Base-by-base conservation (phyloP, 2,888 invertebrate species). In the Sycophila texana region DNA sequence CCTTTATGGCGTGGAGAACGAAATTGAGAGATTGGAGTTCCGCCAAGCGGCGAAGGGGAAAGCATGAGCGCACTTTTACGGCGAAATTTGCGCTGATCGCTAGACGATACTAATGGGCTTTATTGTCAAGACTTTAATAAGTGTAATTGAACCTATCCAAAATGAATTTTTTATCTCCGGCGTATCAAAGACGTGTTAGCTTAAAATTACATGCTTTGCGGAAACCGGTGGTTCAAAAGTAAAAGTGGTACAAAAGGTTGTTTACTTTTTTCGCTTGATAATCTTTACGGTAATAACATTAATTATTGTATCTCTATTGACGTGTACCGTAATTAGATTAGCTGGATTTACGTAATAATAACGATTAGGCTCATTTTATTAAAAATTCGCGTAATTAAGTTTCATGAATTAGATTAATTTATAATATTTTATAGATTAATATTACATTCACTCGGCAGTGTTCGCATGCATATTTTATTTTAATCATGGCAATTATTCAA, bases 11-110 rank as follows among this genome's bases (percentile, higher is more conserved):
- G 68, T 16, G 12, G 67, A 70, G 68, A 39, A 51, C 53, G 55
- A 73, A 78, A 78, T 78, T 67, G 60, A 78, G 73, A 67, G 73
- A 78, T 78, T 67, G 51, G 18, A 71, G 76, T 77, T 77, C 71
- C 76, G 71, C 76, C 67, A 49, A 20, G 39, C 68, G 39, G 5
- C 53, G 16, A 61, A 13, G 72, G 61, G 72, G 72, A 72, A 74
- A 74, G 66, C 49, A 18, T 22, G 5, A 39, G 39, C 39, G 10
- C 39, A 39, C 39, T 39, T 39, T 39, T 39, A 51, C 53, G 55
- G 68, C 26, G 26, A 53, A 67, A 58, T 60, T 47, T 14, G 30
- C 49, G 26, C 26, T 61, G 49, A 49, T 58, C 60, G 49, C 47
- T 26, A 39, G 39, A 26, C 20, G 61, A 22, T 72, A 60, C 39